Base-by-base conservation (phyloP, 1,140 invertebrate genomes). In the Drosophila pachea region DNA sequence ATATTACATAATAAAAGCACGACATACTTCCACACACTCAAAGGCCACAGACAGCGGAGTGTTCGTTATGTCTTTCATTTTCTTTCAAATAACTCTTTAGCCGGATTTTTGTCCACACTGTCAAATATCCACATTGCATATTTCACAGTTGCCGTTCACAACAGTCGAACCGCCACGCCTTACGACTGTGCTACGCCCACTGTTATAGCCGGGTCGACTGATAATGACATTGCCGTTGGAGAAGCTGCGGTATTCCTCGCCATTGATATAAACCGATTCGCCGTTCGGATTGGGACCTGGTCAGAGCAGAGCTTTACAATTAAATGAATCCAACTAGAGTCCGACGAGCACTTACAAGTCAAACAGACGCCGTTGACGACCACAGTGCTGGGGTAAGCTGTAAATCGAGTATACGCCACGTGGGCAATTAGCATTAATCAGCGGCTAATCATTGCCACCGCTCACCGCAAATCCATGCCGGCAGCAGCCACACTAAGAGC, bases 191-290 rank as follows among this genome's bases (percentile, higher is more conserved):
- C 35, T 8, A 7, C 64, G 47, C 3, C 73, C 69, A 32, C 62
- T 35, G 35, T 49, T 42, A 7, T 62, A 61, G 2, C 9, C 73
- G 8, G 36, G 79, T 40, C 69, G 58, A 64, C 45, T 53, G 5
- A 83, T 49, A 4, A 83, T 54, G 11, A 83, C 79, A 49, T 76
- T 79, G 6, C 66, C 60, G 6, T 49, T 16, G 2, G 70, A 40
- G 0, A 83, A 83, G n/a, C 79, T 86, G 12, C 79, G 79, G 50
- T 83, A 83, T 29, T 79, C 62, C 60, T 83, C 73, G 4, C 79
- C 79, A 69, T 68, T 42, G 5, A 79, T 14, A 29, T 74, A 73
- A 5, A 83, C 76, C 7, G 50, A 45, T 1, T 78, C 73, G 0
- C 79, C 79, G 11, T 76, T n/a, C 1, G 76, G 79, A 50, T 84